Percentiles rank a stretch among this genome's conserved stretches.
phyloP scores from a whole-genome alignment of 2,113 vertebrate species.

The Cyanoramphus novaezelandiae region DNA sequence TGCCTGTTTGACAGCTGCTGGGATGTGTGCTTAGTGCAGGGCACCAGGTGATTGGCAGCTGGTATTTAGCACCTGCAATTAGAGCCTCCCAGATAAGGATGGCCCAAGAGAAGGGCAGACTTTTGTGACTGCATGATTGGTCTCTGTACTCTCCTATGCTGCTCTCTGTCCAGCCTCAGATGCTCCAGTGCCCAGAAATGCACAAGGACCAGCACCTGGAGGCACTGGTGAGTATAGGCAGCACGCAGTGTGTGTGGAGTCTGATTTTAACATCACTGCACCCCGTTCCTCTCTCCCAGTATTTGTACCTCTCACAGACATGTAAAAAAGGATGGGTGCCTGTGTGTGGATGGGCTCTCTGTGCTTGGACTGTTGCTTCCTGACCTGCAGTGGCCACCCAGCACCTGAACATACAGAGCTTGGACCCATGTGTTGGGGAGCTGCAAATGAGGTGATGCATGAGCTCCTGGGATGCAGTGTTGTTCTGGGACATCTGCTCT shows the following conservation, averaged over 20 bases:
- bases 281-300: accelerated
- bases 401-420: accelerated
- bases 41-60: background rate
- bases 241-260: accelerated
- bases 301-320: accelerated
- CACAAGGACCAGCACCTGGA: accelerated
- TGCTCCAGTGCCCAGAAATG: accelerated
- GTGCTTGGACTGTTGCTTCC: accelerated
- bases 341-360: background rate
- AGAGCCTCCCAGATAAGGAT: background rate
- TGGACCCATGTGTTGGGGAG: accelerated
- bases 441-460: accelerated
- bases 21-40: accelerated
- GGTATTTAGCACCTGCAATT: background rate
- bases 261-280: accelerated
- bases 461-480: background rate
- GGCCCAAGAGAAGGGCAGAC: background rate
- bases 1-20: background rate
- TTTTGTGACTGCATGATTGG: background rate
- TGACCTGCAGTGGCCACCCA: background rate
- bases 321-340: accelerated
- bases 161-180: background rate
- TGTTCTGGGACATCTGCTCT: background rate
- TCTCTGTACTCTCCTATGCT: accelerated
- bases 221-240: accelerated